Percentiles rank a stretch among this genome's conserved stretches.
phyloP scores from a whole-genome alignment of 2,113 vertebrate genomes.

The Nerophis ophidion region DNA sequence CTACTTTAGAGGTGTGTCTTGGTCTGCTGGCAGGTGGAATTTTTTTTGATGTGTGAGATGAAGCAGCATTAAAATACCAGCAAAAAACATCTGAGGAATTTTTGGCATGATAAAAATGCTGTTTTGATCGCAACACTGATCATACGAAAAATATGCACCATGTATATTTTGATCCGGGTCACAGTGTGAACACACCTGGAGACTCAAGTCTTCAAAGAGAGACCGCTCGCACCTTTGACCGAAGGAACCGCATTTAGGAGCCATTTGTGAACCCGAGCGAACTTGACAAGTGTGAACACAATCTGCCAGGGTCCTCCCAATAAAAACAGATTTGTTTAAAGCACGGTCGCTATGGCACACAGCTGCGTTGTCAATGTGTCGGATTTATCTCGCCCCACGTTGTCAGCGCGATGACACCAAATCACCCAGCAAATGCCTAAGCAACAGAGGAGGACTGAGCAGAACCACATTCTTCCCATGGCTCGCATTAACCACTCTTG shows the following conservation, averaged over 20 bases:
- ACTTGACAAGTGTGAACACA: background rate
- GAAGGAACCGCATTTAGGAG: no score
- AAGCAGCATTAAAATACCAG: no score
- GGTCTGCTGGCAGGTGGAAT: no score
- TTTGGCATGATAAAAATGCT: no score
- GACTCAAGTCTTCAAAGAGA: background rate
- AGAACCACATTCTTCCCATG: slow-evolving; percentile 37
- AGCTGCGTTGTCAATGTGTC: slow-evolving; percentile 38
- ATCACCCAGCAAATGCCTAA: slow-evolving; percentile 41
- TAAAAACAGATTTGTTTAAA: slow-evolving; percentile 3
- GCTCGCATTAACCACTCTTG: slow-evolving; percentile 34
- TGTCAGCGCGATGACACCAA: slow-evolving; percentile 39
- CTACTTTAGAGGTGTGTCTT: no score
- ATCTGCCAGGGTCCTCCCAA: background rate
- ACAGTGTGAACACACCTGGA: background rate
- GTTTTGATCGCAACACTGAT: no score
- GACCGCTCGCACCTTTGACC: background rate
- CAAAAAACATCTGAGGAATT: no score
- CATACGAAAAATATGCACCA: no score
- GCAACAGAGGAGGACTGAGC: slow-evolving; percentile 24
- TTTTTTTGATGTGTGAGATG: no score
- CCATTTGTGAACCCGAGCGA: background rate
- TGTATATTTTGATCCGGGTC: background rate
- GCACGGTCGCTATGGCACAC: slow-evolving; percentile 37
- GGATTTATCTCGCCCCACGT: slow-evolving; percentile 36